A percentile compares a stretch with the other conserved stretches of the same genome.
phyloP scores from a whole-genome alignment of 2,113 vertebrate genomes.

The Nyctibius bracteatus region DNA sequence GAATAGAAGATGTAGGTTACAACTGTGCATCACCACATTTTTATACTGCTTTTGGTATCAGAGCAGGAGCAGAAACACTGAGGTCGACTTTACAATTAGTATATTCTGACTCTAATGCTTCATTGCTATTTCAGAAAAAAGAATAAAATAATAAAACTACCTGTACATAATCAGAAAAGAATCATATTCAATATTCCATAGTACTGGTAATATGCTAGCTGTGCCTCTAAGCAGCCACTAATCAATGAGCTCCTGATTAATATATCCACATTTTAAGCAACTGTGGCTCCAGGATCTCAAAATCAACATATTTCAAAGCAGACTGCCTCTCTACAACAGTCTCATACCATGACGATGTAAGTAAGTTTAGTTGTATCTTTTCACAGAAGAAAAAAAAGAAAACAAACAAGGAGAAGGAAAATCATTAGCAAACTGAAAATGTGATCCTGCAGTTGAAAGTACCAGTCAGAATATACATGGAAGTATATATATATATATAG shows the following conservation, averaged over 20 bases:
- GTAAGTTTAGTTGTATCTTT: not conserved
- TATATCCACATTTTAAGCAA: not conserved
- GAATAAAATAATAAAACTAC: not conserved
- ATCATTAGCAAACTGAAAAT: not conserved
- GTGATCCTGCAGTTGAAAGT: not conserved
- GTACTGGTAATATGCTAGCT: too few relatives aligned
- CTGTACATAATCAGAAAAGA: not conserved
- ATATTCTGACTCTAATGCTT: not conserved
- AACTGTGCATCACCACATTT: not conserved
- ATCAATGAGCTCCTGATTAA: not conserved
- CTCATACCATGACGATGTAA: not conserved
- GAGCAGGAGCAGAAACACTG: not conserved
- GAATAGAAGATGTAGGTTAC: rapidly evolving
- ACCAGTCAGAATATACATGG: not conserved
- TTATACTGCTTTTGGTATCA: not conserved
- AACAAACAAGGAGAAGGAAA: not conserved
- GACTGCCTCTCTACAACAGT: not conserved
- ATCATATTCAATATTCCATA: not conserved
- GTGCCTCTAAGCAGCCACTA: not conserved
- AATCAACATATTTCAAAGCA: not conserved
- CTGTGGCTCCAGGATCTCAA: not conserved
- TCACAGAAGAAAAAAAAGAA: not conserved
- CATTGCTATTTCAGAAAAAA: not conserved
- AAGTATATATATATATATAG: too few relatives aligned
- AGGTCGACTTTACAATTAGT: not conserved